phyloP scores from a whole-genome alignment of 2,113 vertebrate genomes.

The Dicrurus megarhynchus region DNA sequence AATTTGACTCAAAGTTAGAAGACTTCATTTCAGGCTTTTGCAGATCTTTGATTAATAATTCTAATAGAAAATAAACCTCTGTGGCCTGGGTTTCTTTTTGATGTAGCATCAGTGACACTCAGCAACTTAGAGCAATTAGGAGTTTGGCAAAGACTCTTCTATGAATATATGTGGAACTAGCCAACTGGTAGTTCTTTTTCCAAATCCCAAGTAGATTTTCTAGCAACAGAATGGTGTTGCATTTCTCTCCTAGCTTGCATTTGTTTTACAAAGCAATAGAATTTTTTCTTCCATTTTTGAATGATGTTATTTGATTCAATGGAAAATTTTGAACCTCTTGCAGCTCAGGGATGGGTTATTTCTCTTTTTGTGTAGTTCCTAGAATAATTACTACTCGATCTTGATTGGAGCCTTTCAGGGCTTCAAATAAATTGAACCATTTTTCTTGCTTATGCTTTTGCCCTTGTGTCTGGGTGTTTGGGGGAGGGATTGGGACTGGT shows the following conservation, averaged over 20 bases:
- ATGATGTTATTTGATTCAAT: background rate
- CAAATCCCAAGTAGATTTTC: background rate
- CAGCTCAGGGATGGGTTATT: background rate
- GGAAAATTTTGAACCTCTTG: background rate
- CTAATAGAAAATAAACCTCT: background rate
- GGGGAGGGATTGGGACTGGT: background rate
- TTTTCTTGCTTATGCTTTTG: constrained; percentile 23
- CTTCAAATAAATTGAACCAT: background rate
- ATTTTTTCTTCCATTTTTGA: background rate
- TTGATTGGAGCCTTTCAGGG: constrained; percentile 19
- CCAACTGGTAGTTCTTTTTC: background rate
- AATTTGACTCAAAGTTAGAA: background rate
- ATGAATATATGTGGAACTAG: background rate
- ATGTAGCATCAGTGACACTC: background rate
- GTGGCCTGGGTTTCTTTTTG: background rate
- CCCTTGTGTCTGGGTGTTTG: background rate
- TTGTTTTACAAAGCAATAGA: background rate
- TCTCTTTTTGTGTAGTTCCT: background rate
- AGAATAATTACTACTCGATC: background rate
- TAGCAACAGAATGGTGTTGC: background rate
- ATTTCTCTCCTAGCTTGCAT: background rate
- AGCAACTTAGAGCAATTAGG: background rate
- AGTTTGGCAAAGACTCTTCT: background rate
- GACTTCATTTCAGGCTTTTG: background rate
- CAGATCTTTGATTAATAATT: constrained; percentile 10